A percentile compares a stretch with the other conserved stretches of the same genome.
These are phyloP conservation scores for Pararge aegeria DNA, from an alignment of 1,140 invertebrate genomes.

Conservation along the genomic window DNA sequence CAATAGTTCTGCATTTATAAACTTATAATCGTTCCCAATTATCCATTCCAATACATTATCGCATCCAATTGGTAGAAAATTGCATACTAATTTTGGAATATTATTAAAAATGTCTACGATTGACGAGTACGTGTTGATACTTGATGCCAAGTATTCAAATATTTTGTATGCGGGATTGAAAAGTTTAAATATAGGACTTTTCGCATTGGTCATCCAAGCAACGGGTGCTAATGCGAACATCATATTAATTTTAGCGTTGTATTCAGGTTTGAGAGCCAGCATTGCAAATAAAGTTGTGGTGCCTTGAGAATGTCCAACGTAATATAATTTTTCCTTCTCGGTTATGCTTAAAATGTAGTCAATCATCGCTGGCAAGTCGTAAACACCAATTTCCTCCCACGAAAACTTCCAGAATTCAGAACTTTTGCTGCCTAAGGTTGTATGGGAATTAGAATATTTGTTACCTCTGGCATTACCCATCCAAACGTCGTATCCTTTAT, in stretches of 20 bases:
- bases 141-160: conserved; percentile 79
- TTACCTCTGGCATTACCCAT: conserved; percentile 87
- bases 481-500: conserved; percentile 88
- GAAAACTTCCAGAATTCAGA: conserved; percentile 76
- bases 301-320: conserved; percentile 84
- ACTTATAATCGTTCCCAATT: conserved; percentile 74
- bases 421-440: conserved; percentile 50
- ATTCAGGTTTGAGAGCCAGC: conserved; percentile 81
- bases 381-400: conserved; percentile 87
- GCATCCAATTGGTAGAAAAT: conserved; percentile 74
- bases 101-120: conserved; percentile 72
- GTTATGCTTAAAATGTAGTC: conserved; percentile 82
- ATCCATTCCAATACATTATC: conserved; percentile 80
- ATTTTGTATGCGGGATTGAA: conserved; percentile 72
- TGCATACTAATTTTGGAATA: conserved; percentile 74
- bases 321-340: conserved; percentile 75
- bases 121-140: conserved; percentile 76
- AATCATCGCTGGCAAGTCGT: conserved; percentile 88
- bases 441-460: conserved; percentile 82
- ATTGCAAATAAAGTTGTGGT: conserved; percentile 77
- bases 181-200: conserved; percentile 78
- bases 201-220: conserved; percentile 80
- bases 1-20: conserved; percentile 79
- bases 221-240: conserved; percentile 85
- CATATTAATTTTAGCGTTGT: conserved; percentile 81